A percentile compares a stretch with the other conserved stretches of the same genome.
phyloP scores from a whole-genome alignment of 2,888 invertebrate species.

The Chymomyza fuscimana region DNA sequence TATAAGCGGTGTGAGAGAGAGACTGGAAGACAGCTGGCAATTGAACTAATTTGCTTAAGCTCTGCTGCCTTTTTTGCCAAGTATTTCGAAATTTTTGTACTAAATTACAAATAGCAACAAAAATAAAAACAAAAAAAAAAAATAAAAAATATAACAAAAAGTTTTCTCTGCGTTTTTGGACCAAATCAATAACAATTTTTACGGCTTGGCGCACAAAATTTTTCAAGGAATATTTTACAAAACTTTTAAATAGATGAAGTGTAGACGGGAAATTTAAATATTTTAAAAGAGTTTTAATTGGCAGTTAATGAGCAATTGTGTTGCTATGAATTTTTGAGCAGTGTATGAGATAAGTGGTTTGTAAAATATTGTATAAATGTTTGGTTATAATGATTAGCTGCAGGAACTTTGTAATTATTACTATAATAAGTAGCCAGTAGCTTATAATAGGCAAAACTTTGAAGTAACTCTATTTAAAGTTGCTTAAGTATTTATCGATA shows the following conservation, averaged over 20 bases:
- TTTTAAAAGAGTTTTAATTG: neutral
- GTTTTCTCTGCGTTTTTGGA: slow-evolving; percentile 14
- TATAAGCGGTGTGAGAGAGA: slow-evolving; percentile 25
- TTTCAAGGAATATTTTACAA: neutral
- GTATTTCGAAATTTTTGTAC: slow-evolving; percentile 62
- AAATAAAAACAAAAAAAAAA: neutral
- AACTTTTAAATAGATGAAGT: neutral
- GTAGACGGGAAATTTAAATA: neutral
- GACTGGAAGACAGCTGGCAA: slow-evolving; percentile 39
- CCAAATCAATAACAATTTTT: slow-evolving; percentile 55
- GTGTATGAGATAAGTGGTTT: neutral
- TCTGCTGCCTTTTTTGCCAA: slow-evolving; percentile 33
- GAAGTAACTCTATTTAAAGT: no score
- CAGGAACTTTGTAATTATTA: no score
- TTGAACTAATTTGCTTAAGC: slow-evolving; percentile 74
- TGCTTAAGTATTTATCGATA: no score
- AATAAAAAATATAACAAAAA: slow-evolving; percentile 6
- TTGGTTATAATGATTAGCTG: no score
- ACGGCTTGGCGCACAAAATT: slow-evolving; percentile 4
- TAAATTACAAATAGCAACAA: slow-evolving; percentile 63
- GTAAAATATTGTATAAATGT: neutral
- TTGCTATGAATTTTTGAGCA: neutral
- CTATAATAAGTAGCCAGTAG: no score
- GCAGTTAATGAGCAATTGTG: neutral
- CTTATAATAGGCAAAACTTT: no score